Percentiles rank a stretch among this genome's conserved stretches.
Evolutionary conservation across 2,888 invertebrate genomes (phyloP).

Genomic region (Tryphoninae sp.): DNA sequence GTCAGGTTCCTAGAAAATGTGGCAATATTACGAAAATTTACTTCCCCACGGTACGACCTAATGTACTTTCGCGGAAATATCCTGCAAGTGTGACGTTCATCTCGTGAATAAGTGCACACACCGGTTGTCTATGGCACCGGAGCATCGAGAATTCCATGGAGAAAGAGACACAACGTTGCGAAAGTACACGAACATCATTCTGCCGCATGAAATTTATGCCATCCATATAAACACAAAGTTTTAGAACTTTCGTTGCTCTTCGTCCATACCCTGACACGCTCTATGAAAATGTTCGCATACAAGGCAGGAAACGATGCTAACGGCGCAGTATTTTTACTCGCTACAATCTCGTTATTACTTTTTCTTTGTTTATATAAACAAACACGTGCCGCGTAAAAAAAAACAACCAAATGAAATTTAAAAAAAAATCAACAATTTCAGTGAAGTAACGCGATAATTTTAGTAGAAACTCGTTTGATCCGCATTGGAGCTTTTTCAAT

Average conservation of each 20-base stretch:
- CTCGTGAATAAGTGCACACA: neutral
- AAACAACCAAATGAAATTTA: too few species aligned
- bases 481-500: too few species aligned
- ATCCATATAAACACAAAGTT: slow-evolving; percentile 17
- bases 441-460: too few species aligned
- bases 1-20: slow-evolving; percentile 2
- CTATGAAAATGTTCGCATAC: slow-evolving; percentile 27
- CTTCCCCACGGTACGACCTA: neutral
- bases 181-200: slow-evolving; percentile 27
- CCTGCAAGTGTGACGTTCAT: slow-evolving; percentile 22
- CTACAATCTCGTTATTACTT: neutral
- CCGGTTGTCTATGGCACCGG: neutral
- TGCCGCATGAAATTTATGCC: slow-evolving; percentile 26
- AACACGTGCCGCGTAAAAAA: too few species aligned
- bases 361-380: neutral
- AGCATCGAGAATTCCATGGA: slow-evolving; percentile 10
- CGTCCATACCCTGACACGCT: neutral
- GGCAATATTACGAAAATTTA: slow-evolving; percentile 6
- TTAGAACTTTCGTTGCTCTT: slow-evolving; percentile 28
- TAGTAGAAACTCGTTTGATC: too few species aligned
- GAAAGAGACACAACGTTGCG: slow-evolving; percentile 14
- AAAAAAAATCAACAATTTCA: too few species aligned
- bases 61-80: slow-evolving; percentile 13
- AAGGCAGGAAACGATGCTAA: slow-evolving; percentile 11
- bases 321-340: neutral